Evolutionary conservation across 2,888 invertebrate genomes (phyloP), one percentile per base, ranked within the genome.

Genomic region (Gymnocheta viridis): DNA sequence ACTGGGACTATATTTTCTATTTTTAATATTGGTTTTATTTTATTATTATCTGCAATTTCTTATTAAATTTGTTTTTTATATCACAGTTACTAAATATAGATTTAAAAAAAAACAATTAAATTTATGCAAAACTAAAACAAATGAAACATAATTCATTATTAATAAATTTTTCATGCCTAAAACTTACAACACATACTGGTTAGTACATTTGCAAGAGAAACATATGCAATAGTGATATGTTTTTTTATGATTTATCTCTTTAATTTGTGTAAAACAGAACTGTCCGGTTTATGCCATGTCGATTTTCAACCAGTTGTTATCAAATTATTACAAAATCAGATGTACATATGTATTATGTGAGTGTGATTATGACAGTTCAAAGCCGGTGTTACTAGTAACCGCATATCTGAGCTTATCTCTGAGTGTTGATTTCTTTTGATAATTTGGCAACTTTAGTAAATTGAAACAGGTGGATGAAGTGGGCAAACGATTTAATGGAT

Each of bases 391-490:
- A 89, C 98, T 98, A 86, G 96, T 96, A 74, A 99, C 98, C 0
- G 99, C 99, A 91, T 99, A 99, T 41, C 98, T 94, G 5, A 99
- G 93, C 92, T 99, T 99, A 89, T 99, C 99, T 62, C 98, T 93
- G 6, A 99, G 92, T 0, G 98, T 98, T 88, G 97, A 96, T 89
- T 98, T 97, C 92, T 98, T 98, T 91, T 98, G 98, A 92, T 99
- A 99, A 93, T 99, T 99, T 74, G 99, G 99, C 89, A 98, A 93
- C 92, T 99, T 99, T 58, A 99, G 94, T 49, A 99, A 94, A 93
- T 99, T 99, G 93, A 99, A 99, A 91, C 99, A 99, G 0, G 99
- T 99, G 0, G 99, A 99, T 0, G 99, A 98, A 0, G 99, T 99
- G n/a, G 99, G 99, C 54, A 99, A 93, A 41, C 99, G 95, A 90